phyloP scores from a whole-genome alignment of 2,797 vertebrate genomes.

The Malurus splendens region DNA sequence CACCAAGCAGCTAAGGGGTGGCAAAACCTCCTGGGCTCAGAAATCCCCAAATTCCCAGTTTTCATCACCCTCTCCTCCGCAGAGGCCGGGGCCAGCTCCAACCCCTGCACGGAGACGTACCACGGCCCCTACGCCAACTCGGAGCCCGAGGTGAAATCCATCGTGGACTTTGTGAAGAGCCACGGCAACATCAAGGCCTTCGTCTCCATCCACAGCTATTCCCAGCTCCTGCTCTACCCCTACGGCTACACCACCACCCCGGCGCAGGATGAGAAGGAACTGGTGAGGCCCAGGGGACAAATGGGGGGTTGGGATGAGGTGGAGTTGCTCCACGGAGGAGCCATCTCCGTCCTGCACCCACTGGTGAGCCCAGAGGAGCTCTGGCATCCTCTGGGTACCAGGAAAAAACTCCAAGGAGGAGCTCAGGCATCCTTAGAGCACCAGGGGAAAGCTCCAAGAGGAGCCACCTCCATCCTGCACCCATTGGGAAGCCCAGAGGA shows the following conservation, averaged over 20 bases:
- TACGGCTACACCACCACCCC: conserved; percentile 80
- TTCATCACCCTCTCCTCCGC: not conserved
- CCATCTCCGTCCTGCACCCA: not conserved
- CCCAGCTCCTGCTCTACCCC: conserved; percentile 92
- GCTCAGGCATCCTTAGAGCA: too few relatives aligned
- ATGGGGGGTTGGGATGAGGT: not conserved
- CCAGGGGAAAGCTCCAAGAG: too few relatives aligned
- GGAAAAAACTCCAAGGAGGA: too few relatives aligned
- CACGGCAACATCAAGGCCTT: conserved; percentile 90
- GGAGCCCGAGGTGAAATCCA: conserved; percentile 87
- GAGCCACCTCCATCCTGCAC: not conserved
- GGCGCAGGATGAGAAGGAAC: conserved; percentile 68
- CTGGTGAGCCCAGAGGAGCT: too few relatives aligned
- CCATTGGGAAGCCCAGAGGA: not conserved
- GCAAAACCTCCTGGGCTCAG: not conserved
- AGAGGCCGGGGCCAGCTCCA: conserved; percentile 81
- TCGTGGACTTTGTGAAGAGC: conserved; percentile 86
- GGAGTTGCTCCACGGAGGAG: not conserved
- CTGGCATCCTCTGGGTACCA: too few relatives aligned
- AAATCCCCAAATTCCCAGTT: not conserved
- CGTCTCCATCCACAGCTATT: conserved; percentile 92
- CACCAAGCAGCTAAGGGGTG: not conserved
- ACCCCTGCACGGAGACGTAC: conserved; percentile 83
- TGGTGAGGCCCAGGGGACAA: conserved; percentile 68
- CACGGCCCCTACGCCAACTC: conserved; percentile 81